Evolutionary conservation across 2,113 vertebrate species (phyloP).

Genomic region (Solea solea): DNA sequence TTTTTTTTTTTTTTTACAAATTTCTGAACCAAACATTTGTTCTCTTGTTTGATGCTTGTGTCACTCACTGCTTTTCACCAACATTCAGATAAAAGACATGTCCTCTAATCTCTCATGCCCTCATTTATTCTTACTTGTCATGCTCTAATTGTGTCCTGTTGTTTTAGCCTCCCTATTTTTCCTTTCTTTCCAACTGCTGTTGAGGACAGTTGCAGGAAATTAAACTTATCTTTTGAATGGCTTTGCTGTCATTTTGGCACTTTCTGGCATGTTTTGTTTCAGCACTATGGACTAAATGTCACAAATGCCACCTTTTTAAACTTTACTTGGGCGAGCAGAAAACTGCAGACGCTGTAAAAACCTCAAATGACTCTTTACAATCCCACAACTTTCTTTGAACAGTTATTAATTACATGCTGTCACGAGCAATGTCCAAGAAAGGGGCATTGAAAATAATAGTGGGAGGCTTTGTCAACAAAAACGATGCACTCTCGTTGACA

Average conservation of each 20-base stretch:
- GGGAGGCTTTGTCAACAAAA: conserved; percentile 31
- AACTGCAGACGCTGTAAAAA: not conserved
- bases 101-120: conserved; percentile 29
- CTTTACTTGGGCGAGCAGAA: not conserved
- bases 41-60: too few relatives aligned
- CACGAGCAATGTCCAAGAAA: conserved; percentile 1
- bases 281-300: too few relatives aligned
- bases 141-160: not conserved
- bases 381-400: not conserved
- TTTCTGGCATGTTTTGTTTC: too few relatives aligned
- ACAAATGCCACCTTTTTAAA: too few relatives aligned
- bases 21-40: too few relatives aligned
- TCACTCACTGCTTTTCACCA: conserved; percentile 16
- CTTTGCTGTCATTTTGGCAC: too few relatives aligned
- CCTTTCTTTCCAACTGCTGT: too few relatives aligned
- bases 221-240: too few relatives aligned
- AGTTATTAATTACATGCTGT: conserved; percentile 46
- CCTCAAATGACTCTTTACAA: not conserved
- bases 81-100: conserved; percentile 66
- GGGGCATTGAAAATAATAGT: conserved; percentile 23
- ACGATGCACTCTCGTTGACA: conserved; percentile 23
- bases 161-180: not conserved
- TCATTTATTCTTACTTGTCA: not conserved
- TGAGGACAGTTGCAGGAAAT: too few relatives aligned
- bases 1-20: too few relatives aligned